Evolutionary conservation across 2,113 vertebrate genomes (phyloP).

Genomic region (Holacanthus passer): DNA sequence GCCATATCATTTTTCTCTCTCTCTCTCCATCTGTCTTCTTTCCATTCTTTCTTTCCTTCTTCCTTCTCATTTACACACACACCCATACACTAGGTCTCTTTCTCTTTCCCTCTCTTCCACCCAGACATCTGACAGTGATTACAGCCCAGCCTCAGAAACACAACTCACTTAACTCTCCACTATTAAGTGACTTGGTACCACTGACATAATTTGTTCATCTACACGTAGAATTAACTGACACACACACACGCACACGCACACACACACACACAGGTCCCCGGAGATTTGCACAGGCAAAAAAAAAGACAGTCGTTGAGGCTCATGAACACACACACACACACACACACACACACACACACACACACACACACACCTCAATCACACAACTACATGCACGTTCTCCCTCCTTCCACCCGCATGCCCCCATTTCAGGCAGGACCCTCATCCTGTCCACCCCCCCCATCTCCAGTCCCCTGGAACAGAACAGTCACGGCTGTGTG

Average conservation of each 20-base stretch:
- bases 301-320: conserved; percentile 1
- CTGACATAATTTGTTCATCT: conserved; percentile 71
- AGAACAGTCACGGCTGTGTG: conserved; percentile 84
- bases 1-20: background rate
- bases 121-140: conserved; percentile 88
- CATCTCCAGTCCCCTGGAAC: conserved; percentile 78
- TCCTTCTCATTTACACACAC: conserved; percentile 15
- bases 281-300: conserved; percentile 19
- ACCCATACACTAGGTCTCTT: background rate
- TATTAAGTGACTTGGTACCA: conserved; percentile 66
- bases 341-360: conserved; percentile 15
- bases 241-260: conserved; percentile 14
- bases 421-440: conserved; percentile 48
- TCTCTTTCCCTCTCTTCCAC: conserved; percentile 52
- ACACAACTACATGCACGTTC: conserved; percentile 29
- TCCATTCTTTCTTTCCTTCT: conserved; percentile 14
- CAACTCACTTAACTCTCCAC: conserved; percentile 65
- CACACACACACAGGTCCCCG: background rate
- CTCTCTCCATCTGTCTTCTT: background rate
- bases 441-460: conserved; percentile 58
- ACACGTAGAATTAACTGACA: conserved; percentile 50
- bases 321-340: conserved; percentile 12
- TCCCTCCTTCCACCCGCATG: conserved; percentile 43
- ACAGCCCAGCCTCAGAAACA: conserved; percentile 68
- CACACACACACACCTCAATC: conserved; percentile 33